Evolutionary conservation across 2,797 vertebrate genomes (phyloP).

Genomic region (Lepidocolaptes lacrymiger): DNA sequence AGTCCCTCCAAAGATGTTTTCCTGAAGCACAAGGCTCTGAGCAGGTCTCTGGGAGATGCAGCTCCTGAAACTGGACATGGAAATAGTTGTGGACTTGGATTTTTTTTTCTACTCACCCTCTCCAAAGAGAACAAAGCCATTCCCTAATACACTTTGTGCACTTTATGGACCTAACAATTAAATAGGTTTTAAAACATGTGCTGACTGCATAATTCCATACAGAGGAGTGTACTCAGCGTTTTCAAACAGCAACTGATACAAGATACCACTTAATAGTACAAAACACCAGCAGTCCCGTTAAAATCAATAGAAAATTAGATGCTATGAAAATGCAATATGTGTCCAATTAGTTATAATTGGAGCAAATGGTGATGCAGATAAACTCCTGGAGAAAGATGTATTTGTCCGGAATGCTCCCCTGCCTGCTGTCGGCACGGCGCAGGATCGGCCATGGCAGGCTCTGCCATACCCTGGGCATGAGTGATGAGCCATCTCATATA

Average conservation of each 20-base stretch:
- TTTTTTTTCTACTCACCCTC: neutral
- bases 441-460: neutral
- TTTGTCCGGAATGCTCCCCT: neutral
- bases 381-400: conserved; percentile 22
- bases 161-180: conserved; percentile 73
- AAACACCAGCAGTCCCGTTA: conserved; percentile 62
- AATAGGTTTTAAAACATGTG: conserved; percentile 77
- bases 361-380: conserved; percentile 72
- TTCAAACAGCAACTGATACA: conserved; percentile 55
- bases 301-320: conserved; percentile 79
- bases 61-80: neutral
- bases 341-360: conserved; percentile 77
- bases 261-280: conserved; percentile 61
- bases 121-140: conserved; percentile 4
- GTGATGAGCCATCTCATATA: conserved; percentile 6
- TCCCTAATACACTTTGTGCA: conserved; percentile 29
- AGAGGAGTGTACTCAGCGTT: conserved; percentile 69
- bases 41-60: neutral
- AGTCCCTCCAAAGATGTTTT: neutral
- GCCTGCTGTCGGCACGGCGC: neutral
- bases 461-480: conserved; percentile 1
- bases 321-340: conserved; percentile 71
- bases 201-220: conserved; percentile 68
- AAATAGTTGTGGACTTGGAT: neutral
- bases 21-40: neutral